Conservation (phyloP, 2,113 vertebrate genomes). For the Casuarius casuarius region DNA sequence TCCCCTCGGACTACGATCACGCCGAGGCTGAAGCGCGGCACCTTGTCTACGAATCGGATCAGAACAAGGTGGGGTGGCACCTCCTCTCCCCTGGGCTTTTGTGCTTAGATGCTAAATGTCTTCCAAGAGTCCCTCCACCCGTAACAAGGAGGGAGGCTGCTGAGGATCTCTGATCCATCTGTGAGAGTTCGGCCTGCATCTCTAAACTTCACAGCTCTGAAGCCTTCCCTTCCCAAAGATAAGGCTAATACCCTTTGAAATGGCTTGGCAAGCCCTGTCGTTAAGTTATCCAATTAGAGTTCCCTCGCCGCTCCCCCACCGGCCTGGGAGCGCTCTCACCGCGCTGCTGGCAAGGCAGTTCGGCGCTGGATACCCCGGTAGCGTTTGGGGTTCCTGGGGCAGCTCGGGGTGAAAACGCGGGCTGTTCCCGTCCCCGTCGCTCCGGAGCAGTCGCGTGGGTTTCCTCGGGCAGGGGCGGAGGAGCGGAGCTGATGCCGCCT, state of each 20-base stretch:
- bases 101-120: no score
- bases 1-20: conserved; percentile 90
- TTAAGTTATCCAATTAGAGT: background rate
- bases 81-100: no score
- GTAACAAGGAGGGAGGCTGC: background rate
- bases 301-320: background rate
- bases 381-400: no score
- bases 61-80: conserved; percentile 82
- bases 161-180: background rate
- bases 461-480: background rate
- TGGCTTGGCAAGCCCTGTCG: background rate
- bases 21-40: conserved; percentile 91
- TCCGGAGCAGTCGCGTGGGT: no score
- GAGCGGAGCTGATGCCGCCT: background rate
- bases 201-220: background rate
- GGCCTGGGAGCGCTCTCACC: no score
- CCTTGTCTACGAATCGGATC: conserved; percentile 89
- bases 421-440: no score
- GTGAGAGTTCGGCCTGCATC: background rate
- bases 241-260: no score
- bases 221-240: background rate
- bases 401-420: background rate
- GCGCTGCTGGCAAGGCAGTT: no score
- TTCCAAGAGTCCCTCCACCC: background rate
- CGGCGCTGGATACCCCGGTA: no score